These are phyloP conservation scores for Patiria pectinifera DNA, from an alignment of 53 echinoderm and acorn worm species.

Conservation along the genomic window DNA sequence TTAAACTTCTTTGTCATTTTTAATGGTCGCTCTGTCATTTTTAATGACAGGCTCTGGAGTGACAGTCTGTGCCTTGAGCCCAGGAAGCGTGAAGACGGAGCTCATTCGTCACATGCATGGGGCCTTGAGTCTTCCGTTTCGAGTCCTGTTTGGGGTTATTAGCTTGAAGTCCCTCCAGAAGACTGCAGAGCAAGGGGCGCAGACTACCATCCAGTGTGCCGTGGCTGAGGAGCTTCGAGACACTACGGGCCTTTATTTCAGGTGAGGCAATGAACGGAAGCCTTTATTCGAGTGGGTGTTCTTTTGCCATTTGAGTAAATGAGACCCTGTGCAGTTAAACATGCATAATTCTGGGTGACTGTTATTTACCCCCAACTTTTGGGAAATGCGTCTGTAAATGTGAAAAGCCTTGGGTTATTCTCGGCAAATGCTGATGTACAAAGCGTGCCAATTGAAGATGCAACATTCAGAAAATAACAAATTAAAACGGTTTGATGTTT, in stretches of 20 bases:
- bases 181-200: slow-evolving; percentile 67
- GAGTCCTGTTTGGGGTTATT: background rate
- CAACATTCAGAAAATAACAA: too few species aligned
- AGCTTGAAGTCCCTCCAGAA: background rate
- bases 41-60: slow-evolving; percentile 28
- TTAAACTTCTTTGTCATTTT: too few species aligned
- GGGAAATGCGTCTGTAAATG: too few species aligned
- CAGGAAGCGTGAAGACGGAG: slow-evolving; percentile 42
- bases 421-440: too few species aligned
- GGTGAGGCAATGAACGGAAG: slow-evolving; percentile 14
- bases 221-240: slow-evolving; percentile 56
- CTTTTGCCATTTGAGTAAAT: too few species aligned
- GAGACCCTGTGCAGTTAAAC: too few species aligned
- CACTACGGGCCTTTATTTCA: slow-evolving; percentile 70
- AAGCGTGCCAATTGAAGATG: too few species aligned
- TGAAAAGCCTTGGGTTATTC: too few species aligned
- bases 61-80: slow-evolving; percentile 4
- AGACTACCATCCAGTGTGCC: slow-evolving; percentile 72
- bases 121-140: background rate
- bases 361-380: too few species aligned
- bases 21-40: too few species aligned
- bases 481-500: too few species aligned
- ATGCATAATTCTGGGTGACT: too few species aligned
- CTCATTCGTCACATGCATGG: background rate
- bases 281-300: background rate